Percentiles rank a stretch among this genome's conserved stretches.
Conservation (phyloP, 2,797 vertebrate genomes). For the Scyliorhinus canicula region DNA sequence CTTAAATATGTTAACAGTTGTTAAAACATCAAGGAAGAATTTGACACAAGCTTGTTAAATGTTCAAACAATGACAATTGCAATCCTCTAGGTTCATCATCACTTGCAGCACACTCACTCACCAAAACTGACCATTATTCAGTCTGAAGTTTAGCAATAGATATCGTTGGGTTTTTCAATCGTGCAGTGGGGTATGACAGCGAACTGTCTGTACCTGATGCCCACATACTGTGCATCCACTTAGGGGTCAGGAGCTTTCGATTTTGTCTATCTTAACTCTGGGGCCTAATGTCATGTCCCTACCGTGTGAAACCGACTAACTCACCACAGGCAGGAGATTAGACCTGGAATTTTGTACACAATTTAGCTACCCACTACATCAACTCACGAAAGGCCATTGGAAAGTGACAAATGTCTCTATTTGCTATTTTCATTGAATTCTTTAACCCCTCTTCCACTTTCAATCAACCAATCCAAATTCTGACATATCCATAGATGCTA, state of each 20-base stretch:
- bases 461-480: neutral
- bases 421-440: neutral
- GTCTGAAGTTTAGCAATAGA: neutral
- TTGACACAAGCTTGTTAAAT: neutral
- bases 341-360: neutral
- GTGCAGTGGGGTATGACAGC: neutral
- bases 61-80: neutral
- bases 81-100: neutral
- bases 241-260: neutral
- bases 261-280: neutral
- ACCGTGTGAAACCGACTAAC: neutral
- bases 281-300: neutral
- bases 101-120: neutral
- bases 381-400: neutral
- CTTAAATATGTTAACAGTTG: neutral
- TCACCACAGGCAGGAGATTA: neutral
- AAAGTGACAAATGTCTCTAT: neutral
- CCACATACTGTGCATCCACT: neutral
- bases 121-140: neutral
- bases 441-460: neutral
- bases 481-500: neutral
- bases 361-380: neutral
- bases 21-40: neutral
- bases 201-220: neutral
- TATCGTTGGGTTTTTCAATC: neutral